These are phyloP conservation scores for Rana temporaria DNA, from an alignment of 2,113 vertebrate species.

Conservation along the genomic window DNA sequence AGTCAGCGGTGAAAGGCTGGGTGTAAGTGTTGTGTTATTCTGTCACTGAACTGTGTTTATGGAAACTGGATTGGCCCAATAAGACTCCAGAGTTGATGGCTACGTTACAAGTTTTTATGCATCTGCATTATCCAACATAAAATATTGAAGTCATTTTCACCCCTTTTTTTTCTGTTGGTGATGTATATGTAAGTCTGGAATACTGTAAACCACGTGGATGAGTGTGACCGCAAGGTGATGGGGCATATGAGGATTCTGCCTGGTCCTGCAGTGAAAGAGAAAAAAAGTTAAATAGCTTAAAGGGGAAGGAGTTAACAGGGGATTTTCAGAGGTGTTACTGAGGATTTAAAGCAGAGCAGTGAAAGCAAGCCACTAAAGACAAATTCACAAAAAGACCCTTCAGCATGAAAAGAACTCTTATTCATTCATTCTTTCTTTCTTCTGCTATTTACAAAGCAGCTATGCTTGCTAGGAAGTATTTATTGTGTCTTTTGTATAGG, in stretches of 20 bases:
- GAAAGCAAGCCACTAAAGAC: constrained; percentile 34
- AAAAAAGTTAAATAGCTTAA: constrained; percentile 5
- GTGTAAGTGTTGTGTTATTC: constrained; percentile 27
- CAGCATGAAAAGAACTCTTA: constrained; percentile 43
- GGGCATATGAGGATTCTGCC: constrained; percentile 23
- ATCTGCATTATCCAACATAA: constrained; percentile 15
- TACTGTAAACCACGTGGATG: constrained; percentile 6
- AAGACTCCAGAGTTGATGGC: constrained; percentile 11
- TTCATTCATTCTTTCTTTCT: constrained; percentile 45
- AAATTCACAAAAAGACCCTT: constrained; percentile 29
- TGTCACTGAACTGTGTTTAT: constrained; percentile 25
- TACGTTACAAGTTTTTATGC: constrained; percentile 22
- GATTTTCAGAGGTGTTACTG: constrained; percentile 25
- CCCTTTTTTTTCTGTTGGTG: constrained; percentile 19
- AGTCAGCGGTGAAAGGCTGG: constrained; percentile 19
- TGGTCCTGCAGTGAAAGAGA: neutral
- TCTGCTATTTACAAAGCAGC: constrained; percentile 44
- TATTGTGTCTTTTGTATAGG: constrained; percentile 28
- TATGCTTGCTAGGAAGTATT: constrained; percentile 41
- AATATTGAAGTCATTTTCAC: constrained; percentile 22
- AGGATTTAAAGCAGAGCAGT: constrained; percentile 14
- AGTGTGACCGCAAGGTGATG: constrained; percentile 32
- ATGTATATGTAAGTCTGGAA: constrained; percentile 29
- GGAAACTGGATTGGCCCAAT: constrained; percentile 25
- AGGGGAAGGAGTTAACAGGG: constrained; percentile 13